These are phyloP conservation scores for Iguana delicatissima DNA, from an alignment of 2,797 vertebrate genomes.

Conservation along the genomic window DNA sequence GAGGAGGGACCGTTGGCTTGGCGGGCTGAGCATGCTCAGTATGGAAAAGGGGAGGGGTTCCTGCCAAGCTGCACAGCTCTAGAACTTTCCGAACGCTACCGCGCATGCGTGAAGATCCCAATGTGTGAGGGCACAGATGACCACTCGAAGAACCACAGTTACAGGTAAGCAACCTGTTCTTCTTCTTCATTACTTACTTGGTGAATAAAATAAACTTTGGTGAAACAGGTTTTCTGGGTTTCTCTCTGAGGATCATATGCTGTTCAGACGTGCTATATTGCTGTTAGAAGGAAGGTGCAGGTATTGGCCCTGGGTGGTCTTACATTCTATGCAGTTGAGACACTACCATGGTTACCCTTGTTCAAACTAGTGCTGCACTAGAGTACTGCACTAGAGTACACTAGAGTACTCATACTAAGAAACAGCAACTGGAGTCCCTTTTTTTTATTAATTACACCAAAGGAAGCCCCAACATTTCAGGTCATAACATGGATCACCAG, in stretches of 20 bases:
- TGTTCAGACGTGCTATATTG: not conserved
- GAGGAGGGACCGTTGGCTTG: too few species aligned
- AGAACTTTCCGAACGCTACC: too few species aligned
- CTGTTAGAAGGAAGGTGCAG: not conserved
- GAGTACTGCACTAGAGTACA: not conserved
- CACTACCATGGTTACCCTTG: not conserved
- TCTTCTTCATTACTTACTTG: not conserved
- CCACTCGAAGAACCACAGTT: too few species aligned
- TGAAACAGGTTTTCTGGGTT: not conserved
- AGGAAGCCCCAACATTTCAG: not conserved
- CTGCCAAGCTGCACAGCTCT: too few species aligned
- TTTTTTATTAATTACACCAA: not conserved
- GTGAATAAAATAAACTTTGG: too few species aligned
- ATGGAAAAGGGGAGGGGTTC: too few species aligned
- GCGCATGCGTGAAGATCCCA: too few species aligned
- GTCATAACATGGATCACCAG: not conserved
- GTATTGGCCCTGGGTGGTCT: not conserved
- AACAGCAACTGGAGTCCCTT: not conserved
- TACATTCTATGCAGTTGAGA: not conserved
- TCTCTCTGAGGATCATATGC: not conserved
- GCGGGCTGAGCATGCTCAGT: too few species aligned
- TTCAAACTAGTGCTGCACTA: not conserved
- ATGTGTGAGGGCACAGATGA: too few species aligned
- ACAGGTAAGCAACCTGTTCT: too few species aligned
- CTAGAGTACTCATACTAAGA: not conserved